These are phyloP conservation scores for Phrynocephalus versicolor DNA, from an alignment of 2,113 vertebrate species.

Conservation along the genomic window DNA sequence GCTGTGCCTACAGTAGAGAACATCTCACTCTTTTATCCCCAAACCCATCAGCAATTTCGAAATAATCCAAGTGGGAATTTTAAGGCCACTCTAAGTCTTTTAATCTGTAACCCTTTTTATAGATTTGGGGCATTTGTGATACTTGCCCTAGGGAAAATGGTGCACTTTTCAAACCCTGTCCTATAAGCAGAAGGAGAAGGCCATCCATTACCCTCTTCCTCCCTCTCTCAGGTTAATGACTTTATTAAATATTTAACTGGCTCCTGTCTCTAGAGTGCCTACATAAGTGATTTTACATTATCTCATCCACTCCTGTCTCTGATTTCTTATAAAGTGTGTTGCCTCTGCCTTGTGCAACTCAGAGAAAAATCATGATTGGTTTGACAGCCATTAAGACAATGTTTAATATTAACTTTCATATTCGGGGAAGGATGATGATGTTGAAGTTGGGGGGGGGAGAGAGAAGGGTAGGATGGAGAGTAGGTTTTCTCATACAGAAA, in stretches of 20 bases:
- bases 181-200: conserved; percentile 66
- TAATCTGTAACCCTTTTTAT: conserved; percentile 72
- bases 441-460: conserved; percentile 16
- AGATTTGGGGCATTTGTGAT: conserved; percentile 62
- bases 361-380: conserved; percentile 75
- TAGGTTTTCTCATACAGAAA: conserved; percentile 41
- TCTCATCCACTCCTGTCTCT: conserved; percentile 76
- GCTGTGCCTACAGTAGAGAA: conserved; percentile 8
- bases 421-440: conserved; percentile 44
- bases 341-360: conserved; percentile 72
- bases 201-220: conserved; percentile 73
- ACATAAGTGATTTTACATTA: conserved; percentile 79
- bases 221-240: conserved; percentile 78
- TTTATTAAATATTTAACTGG: conserved; percentile 79
- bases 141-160: conserved; percentile 65
- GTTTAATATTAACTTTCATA: conserved; percentile 73
- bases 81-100: conserved; percentile 61
- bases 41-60: conserved; percentile 44
- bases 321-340: conserved; percentile 78
- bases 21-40: conserved; percentile 37
- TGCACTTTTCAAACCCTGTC: conserved; percentile 61
- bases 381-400: conserved; percentile 74
- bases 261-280: conserved; percentile 72
- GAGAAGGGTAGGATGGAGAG: conserved; percentile 25
- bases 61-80: conserved; percentile 47